Conservation (phyloP, 2,797 vertebrate species). For the Clarias platycephalus region DNA sequence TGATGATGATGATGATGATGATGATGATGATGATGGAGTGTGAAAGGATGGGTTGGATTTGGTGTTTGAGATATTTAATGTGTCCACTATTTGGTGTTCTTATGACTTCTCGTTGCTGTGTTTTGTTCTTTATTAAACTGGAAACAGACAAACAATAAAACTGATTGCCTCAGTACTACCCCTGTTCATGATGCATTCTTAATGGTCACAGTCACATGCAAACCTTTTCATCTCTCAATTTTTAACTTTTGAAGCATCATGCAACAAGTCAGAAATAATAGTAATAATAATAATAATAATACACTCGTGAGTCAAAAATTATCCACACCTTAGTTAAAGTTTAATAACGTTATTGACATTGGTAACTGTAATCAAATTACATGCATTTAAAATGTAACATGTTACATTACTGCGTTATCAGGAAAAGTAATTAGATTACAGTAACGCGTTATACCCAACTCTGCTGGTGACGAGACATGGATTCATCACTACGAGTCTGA, state of each 20-base stretch:
- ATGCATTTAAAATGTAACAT: no score
- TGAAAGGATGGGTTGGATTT: conserved; percentile 38
- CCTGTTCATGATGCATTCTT: conserved; percentile 17
- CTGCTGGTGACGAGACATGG: no score
- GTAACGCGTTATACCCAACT: no score
- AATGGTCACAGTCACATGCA: not conserved
- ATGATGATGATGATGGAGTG: not conserved
- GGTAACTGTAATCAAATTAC: no score
- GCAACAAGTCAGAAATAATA: not conserved
- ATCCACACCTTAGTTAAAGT: no score
- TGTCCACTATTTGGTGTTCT: conserved; percentile 72
- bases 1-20: not conserved
- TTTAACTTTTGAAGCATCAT: not conserved
- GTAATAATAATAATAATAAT: not conserved
- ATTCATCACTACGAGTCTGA: no score
- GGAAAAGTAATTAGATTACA: no score
- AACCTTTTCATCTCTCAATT: not conserved
- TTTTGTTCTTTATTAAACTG: conserved; percentile 81
- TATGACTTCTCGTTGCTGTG: conserved; percentile 78
- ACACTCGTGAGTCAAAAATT: no score
- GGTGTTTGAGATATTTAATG: conserved; percentile 71
- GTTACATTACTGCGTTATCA: no score
- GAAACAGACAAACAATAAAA: conserved; percentile 63
- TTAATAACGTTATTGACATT: no score
- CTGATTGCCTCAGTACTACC: conserved; percentile 50